Percentiles rank a stretch among this genome's conserved stretches.
These are phyloP conservation scores for Echinops telfairi DNA, from an alignment of 2,113 vertebrate genomes.

Conservation along the genomic window DNA sequence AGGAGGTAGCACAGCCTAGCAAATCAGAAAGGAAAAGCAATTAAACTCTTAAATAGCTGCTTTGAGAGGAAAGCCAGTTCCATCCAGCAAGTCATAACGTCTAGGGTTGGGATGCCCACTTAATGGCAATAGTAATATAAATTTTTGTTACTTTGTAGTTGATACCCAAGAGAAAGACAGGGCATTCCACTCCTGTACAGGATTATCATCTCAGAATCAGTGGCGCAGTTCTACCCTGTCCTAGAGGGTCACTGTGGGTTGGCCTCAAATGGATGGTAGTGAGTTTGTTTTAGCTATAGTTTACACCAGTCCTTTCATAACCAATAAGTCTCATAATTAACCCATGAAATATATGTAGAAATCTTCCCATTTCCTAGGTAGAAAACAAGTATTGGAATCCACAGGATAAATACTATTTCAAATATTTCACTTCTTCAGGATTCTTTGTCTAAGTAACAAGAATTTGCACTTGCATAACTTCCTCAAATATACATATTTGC, in stretches of 20 bases:
- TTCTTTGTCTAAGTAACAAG: slow-evolving; percentile 24
- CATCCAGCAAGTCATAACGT: slow-evolving; percentile 12
- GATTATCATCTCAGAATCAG: too few relatives aligned
- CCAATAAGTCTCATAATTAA: neutral
- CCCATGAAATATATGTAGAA: slow-evolving; percentile 12
- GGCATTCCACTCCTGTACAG: too few relatives aligned
- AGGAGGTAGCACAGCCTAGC: neutral
- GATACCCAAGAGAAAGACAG: too few relatives aligned
- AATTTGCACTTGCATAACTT: slow-evolving; percentile 50
- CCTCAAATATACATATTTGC: slow-evolving; percentile 43
- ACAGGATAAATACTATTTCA: neutral
- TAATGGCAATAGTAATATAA: neutral
- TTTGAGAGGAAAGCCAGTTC: slow-evolving; percentile 52
- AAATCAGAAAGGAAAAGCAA: slow-evolving; percentile 62
- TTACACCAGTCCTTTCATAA: slow-evolving; percentile 26
- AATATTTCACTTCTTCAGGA: slow-evolving; percentile 35
- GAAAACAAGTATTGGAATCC: too few relatives aligned
- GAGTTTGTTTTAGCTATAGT: neutral
- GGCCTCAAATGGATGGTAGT: too few relatives aligned
- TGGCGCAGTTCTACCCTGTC: too few relatives aligned
- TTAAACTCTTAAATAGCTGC: slow-evolving; percentile 27
- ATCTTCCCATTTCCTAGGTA: slow-evolving; percentile 14
- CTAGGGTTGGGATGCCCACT: neutral
- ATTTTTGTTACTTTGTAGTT: neutral
- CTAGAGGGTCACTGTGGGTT: too few relatives aligned